Percentiles rank a stretch among this genome's conserved stretches.
Conservation (phyloP, 1,140 invertebrate species). For the Neocloeon triangulifer region DNA sequence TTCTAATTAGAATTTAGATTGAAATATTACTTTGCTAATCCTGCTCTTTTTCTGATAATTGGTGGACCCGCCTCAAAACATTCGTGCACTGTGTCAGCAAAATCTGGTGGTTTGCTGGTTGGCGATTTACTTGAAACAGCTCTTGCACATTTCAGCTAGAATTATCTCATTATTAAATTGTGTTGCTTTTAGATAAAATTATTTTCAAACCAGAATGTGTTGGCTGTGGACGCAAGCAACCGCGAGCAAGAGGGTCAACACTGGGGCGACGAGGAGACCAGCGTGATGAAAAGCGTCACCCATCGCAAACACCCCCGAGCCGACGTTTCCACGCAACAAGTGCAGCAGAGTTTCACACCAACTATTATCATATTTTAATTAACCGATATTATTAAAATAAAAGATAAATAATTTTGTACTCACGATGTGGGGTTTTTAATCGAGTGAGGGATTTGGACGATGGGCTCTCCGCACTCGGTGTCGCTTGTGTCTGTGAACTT, state of each 20-base stretch:
- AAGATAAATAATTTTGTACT: too few relatives aligned
- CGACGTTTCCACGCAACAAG: constrained; percentile 50
- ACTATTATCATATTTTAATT: constrained; percentile 18
- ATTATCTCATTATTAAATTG: constrained; percentile 4
- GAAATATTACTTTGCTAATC: neutral
- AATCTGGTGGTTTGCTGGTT: constrained; percentile 11
- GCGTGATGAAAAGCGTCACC: constrained; percentile 53
- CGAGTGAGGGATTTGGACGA: too few relatives aligned
- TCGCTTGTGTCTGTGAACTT: too few relatives aligned
- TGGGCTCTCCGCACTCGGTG: too few relatives aligned
- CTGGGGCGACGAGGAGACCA: constrained; percentile 36
- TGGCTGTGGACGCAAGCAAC: constrained; percentile 47
- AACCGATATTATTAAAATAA: too few relatives aligned
- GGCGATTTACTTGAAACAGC: neutral
- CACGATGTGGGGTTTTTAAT: too few relatives aligned
- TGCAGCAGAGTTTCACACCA: constrained; percentile 49
- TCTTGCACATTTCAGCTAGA: neutral
- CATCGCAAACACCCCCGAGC: constrained; percentile 50
- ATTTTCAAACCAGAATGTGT: constrained; percentile 38
- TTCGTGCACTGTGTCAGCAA: constrained; percentile 18
- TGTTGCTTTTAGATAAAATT: too few relatives aligned
- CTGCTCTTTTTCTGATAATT: constrained; percentile 10
- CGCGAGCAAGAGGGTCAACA: constrained; percentile 37
- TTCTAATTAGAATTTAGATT: too few relatives aligned
- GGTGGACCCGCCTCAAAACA: constrained; percentile 17